Base-by-base conservation (phyloP, 2,113 vertebrate species). In the Spilogale gracilis region DNA sequence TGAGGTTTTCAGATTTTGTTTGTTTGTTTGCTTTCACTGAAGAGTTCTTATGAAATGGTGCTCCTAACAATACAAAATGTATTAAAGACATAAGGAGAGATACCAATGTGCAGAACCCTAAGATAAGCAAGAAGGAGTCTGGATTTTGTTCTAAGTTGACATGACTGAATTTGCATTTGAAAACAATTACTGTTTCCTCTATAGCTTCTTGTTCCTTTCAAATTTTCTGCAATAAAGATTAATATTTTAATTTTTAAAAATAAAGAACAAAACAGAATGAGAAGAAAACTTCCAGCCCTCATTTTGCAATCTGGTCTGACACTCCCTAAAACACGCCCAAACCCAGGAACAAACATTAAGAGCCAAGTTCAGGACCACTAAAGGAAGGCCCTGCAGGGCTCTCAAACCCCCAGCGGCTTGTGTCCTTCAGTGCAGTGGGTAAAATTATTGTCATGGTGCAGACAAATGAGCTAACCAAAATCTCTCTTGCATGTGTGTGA, bases 361-460 rank as follows among this genome's bases (percentile, higher is more conserved):
- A 16, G 20, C 50, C 74, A 92, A 90, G 32, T 30, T 60, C 3
- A 60, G 23, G 32, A 85, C 32, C 63, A 38, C 13, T 48, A 43
- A 82, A 61, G 9, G 50, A 74, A 94, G 60, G 11, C 14, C 4
- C 7, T 10, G 0, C 20, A n/a, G 11, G 38, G n/a, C 9, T 21
- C n/a, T 60, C 43, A 7, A 74, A 74, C 10, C 73, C 8, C 17
- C 30, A 21, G 43, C n/a, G 27, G 27, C 38, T 45, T 54, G 17
- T 81, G 67, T 32, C 83, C 92, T 96, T 94, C 67, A 83, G 14
- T 23, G 60, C 18, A 43, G n/a, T 74, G 17, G 5, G 18, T 21
- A 43, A 71, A 95, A 90, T 54, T 87, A 85, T 95, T 96, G 95
- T 93, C 76, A 81, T n/a, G 67, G 78, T 10, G 32, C 30, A 61